phyloP scores from a whole-genome alignment of 2,797 vertebrate genomes.

The Scolopax bukidnonensis region DNA sequence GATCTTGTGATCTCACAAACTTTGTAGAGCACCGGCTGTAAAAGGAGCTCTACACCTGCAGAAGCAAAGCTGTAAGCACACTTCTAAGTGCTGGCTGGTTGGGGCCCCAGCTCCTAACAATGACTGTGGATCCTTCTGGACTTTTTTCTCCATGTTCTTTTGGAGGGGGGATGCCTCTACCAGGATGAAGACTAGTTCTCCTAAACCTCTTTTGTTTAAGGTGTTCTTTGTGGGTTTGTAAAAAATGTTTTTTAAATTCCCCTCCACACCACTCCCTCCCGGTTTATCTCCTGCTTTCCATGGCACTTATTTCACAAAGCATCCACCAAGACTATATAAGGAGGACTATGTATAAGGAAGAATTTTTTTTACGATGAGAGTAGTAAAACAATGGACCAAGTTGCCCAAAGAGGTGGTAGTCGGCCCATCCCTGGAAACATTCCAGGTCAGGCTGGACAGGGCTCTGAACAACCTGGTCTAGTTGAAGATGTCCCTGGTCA shows the following conservation, averaged over 20 bases:
- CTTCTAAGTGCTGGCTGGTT: not conserved
- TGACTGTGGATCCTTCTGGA: not conserved
- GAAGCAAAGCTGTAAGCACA: not conserved
- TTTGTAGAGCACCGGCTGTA: not conserved
- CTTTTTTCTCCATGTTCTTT: not conserved
- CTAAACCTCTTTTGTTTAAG: not conserved
- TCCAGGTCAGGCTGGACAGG: not conserved
- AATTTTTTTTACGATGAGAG: not conserved
- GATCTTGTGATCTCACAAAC: not conserved
- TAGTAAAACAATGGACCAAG: not conserved
- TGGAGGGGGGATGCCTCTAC: not conserved
- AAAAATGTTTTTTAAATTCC: not conserved
- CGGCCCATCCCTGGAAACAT: not conserved
- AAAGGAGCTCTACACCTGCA: not conserved
- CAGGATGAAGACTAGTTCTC: not conserved
- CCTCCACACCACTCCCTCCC: accelerated
- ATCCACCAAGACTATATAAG: not conserved
- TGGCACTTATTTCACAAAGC: not conserved
- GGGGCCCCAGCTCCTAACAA: not conserved
- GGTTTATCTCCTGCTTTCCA: not conserved
- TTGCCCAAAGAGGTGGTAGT: not conserved
- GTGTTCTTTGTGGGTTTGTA: not conserved
- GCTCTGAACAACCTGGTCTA: not conserved
- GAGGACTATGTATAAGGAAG: not conserved
- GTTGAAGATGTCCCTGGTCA: not conserved